Conservation (phyloP, 1,140 invertebrate genomes). For the Zaprionus gabonicus region DNA sequence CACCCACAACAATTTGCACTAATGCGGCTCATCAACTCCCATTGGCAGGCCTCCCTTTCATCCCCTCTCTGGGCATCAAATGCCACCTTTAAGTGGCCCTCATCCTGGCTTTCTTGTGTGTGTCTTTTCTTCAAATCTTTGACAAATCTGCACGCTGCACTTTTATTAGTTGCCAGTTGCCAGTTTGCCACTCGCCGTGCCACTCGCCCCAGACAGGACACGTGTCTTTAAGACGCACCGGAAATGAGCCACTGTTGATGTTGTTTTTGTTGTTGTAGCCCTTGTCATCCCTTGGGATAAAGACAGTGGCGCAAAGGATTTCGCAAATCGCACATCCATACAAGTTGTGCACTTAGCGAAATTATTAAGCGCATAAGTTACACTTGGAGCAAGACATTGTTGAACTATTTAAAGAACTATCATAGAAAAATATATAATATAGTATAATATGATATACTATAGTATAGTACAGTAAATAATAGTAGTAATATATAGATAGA, state of each 20-base stretch:
- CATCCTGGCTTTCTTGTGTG: conserved; percentile 31
- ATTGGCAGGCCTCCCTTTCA: conserved; percentile 45
- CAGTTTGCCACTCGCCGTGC: conserved; percentile 35
- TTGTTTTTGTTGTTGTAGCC: neutral
- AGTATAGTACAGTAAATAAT: too few species aligned
- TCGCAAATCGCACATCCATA: conserved; percentile 40
- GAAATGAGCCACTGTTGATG: conserved; percentile 70
- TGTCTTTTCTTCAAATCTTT: conserved; percentile 54
- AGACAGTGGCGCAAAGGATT: conserved; percentile 38
- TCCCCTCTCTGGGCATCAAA: conserved; percentile 32
- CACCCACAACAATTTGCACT: conserved; percentile 74
- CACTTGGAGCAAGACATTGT: neutral
- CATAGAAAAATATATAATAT: too few species aligned
- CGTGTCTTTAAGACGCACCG: conserved; percentile 74
- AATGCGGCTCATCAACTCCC: conserved; percentile 67
- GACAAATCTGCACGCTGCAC: conserved; percentile 71
- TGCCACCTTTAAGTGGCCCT: conserved; percentile 69
- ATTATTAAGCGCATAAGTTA: conserved; percentile 1
- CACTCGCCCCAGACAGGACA: conserved; percentile 49
- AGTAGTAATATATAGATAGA: too few species aligned
- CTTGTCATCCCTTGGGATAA: conserved; percentile 5
- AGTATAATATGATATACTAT: too few species aligned
- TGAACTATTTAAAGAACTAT: neutral
- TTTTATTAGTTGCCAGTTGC: conserved; percentile 76
- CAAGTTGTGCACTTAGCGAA: conserved; percentile 46